A percentile compares a stretch with the other conserved stretches of the same genome.
Conservation (phyloP, 2,888 invertebrate species). For the Ennomos erosarius region DNA sequence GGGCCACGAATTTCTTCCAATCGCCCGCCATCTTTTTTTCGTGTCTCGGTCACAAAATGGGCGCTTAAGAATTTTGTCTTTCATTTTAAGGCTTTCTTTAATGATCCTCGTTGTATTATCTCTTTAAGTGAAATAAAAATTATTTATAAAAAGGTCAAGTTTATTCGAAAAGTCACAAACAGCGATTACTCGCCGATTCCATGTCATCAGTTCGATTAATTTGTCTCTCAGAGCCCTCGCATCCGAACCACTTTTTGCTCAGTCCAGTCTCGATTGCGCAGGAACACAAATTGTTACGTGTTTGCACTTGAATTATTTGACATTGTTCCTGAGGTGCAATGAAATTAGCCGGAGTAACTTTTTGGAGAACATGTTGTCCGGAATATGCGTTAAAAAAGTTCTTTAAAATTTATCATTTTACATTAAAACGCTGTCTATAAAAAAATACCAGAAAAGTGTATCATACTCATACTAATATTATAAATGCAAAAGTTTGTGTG, state of each 20-base stretch:
- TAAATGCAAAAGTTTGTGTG: too few relatives aligned
- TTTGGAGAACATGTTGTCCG: constrained; percentile 26
- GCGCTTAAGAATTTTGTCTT: constrained; percentile 26
- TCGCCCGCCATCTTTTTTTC: constrained; percentile 41
- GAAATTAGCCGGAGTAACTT: constrained; percentile 49
- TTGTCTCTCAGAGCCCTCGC: constrained; percentile 52
- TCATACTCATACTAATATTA: too few relatives aligned
- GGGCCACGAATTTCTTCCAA: constrained; percentile 52
- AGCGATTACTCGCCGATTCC: constrained; percentile 36
- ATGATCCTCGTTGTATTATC: background rate
- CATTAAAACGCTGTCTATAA: background rate
- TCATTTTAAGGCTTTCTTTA: background rate
- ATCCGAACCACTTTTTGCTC: constrained; percentile 48
- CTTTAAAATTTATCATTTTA: background rate
- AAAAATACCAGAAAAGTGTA: too few relatives aligned
- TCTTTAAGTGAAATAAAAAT: too few relatives aligned
- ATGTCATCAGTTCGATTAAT: constrained; percentile 61
- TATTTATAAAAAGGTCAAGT: constrained; percentile 37
- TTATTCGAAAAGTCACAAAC: constrained; percentile 21
- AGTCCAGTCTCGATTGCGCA: constrained; percentile 45
- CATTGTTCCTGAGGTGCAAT: constrained; percentile 54
- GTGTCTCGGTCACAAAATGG: constrained; percentile 49
- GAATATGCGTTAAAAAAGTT: constrained; percentile 1
- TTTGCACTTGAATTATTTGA: constrained; percentile 41
- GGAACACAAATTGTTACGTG: constrained; percentile 56